These are phyloP conservation scores for Gnatocerus cornutus DNA, from an alignment of 2,888 invertebrate species.

Conservation along the genomic window DNA sequence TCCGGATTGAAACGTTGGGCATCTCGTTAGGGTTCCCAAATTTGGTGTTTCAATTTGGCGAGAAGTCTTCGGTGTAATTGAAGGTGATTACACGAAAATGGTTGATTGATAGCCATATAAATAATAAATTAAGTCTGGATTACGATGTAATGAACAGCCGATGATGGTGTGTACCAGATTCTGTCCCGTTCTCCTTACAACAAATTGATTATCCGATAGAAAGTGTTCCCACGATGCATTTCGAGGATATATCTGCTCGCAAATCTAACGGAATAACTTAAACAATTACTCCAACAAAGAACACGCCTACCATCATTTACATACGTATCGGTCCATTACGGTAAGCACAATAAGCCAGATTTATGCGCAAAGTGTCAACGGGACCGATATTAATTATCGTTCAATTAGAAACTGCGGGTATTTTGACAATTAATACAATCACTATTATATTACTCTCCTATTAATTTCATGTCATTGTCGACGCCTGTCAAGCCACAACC, in stretches of 20 bases:
- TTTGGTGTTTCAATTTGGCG: constrained; percentile 42
- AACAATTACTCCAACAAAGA: constrained; percentile 59
- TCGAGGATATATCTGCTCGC: constrained; percentile 54
- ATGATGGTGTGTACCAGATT: constrained; percentile 46
- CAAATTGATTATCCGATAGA: constrained; percentile 60
- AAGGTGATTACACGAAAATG: constrained; percentile 40
- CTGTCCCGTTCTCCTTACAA: constrained; percentile 47
- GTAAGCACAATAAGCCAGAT: constrained; percentile 54
- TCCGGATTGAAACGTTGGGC: constrained; percentile 25
- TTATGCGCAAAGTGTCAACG: constrained; percentile 46
- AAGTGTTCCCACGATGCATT: constrained; percentile 63
- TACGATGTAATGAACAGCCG: constrained; percentile 40
- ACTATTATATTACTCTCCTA: constrained; percentile 10
- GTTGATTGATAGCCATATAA: constrained; percentile 45
- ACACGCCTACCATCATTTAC: constrained; percentile 64
- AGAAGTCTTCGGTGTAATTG: constrained; percentile 35
- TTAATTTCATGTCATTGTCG: constrained; percentile 16
- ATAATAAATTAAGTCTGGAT: constrained; percentile 42
- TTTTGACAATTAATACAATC: constrained; percentile 35
- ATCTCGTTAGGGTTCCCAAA: constrained; percentile 38
- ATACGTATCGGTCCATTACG: constrained; percentile 58
- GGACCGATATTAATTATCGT: constrained; percentile 33
- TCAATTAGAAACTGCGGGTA: constrained; percentile 18
- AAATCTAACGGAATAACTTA: constrained; percentile 60
- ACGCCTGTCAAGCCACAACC: constrained; percentile 16